Evolutionary conservation across 2,113 vertebrate genomes (phyloP).

Genomic region (Origma solitaria): DNA sequence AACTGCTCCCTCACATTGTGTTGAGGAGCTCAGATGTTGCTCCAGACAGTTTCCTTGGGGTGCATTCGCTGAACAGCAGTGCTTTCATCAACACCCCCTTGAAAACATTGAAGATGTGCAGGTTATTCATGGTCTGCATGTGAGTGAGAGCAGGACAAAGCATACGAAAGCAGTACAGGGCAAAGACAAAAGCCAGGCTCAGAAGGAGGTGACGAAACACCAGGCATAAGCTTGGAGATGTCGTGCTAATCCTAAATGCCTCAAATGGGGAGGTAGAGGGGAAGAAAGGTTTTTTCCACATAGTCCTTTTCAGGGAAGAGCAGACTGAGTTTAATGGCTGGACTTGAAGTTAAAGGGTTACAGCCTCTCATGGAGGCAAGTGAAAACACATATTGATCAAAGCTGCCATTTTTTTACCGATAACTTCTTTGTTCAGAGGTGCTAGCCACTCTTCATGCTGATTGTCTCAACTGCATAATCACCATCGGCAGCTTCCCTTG

Average conservation of each 20-base stretch:
- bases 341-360: not conserved
- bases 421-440: conserved; percentile 22
- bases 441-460: not conserved
- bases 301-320: not conserved
- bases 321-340: not conserved
- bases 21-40: not conserved
- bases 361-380: not conserved
- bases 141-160: not conserved
- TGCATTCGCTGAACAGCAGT: not conserved
- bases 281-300: not conserved
- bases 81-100: not conserved
- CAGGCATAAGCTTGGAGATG: not conserved
- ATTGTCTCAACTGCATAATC: not conserved
- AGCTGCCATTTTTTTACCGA: conserved; percentile 17
- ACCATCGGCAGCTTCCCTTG: not conserved
- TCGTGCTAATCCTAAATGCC: not conserved
- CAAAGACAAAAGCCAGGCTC: not conserved
- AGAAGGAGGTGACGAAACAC: not conserved
- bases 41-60: not conserved
- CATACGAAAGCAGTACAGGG: not conserved
- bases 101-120: not conserved
- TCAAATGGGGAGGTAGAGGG: not conserved
- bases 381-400: conserved; percentile 5
- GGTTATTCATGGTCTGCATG: not conserved
- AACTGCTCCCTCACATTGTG: not conserved